phyloP scores from a whole-genome alignment of 2,113 vertebrate species.

The Zosterops borbonicus region DNA sequence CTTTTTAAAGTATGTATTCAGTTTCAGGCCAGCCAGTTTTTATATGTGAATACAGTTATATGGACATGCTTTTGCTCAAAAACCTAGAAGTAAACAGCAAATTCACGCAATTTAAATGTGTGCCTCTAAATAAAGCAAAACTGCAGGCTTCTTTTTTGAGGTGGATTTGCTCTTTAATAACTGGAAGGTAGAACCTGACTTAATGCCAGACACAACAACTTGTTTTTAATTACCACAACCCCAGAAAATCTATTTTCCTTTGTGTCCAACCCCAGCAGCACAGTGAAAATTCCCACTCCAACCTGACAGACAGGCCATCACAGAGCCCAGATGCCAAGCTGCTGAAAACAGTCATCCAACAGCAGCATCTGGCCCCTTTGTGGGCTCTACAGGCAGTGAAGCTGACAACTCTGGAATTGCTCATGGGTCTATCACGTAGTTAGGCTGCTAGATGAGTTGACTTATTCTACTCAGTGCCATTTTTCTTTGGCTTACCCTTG shows the following conservation, averaged over 20 bases:
- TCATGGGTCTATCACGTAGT: constrained; percentile 26
- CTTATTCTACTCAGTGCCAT: constrained; percentile 34
- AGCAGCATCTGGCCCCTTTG: constrained; percentile 19
- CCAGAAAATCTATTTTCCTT: not conserved
- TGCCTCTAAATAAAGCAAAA: not conserved
- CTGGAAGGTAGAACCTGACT: not conserved
- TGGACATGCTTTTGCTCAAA: not conserved
- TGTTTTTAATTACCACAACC: constrained; percentile 14
- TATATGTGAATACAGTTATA: not conserved
- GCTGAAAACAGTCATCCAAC: not conserved
- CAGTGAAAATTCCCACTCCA: not conserved
- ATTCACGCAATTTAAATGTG: not conserved
- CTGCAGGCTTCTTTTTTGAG: not conserved
- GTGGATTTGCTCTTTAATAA: not conserved
- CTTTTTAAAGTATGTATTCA: not conserved
- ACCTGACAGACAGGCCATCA: not conserved
- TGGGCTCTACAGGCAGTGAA: constrained; percentile 1
- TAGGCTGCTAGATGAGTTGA: constrained; percentile 26
- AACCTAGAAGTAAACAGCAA: not conserved
- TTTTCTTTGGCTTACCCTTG: constrained; percentile 65
- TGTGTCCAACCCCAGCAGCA: not conserved
- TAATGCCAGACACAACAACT: not conserved
- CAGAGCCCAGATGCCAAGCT: not conserved
- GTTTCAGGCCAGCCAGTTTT: not conserved
- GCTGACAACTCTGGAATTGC: constrained; percentile 50